Evolutionary conservation across 2,888 invertebrate genomes (phyloP), one percentile per base, ranked within the genome.

Genomic region (Tetragonula carbonaria): DNA sequence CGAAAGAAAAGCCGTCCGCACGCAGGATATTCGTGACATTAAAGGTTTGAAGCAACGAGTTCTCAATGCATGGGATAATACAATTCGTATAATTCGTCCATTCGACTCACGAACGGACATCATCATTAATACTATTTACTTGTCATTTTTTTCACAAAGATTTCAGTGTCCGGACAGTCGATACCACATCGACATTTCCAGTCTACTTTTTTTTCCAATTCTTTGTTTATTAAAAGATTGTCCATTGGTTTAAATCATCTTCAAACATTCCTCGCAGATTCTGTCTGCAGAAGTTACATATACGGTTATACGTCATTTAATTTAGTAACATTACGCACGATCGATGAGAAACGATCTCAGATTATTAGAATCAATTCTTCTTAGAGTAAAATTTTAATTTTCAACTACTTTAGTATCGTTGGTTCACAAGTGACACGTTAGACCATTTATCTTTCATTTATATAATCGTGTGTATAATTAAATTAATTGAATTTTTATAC

Each of bases 21-120:
- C 87, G 89, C 94, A 94, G 90, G 94, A 94, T 94, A 92, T 94
- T 94, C 94, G 92, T 89, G 93, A 94, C 92, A 94, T 92, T 91
- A 93, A 94, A 94, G 94, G 94, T 94, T 94, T 93, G 94, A 89
- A 74, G 84, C 86, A 84, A 90, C 91, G 87, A 90, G 86, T 90
- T 91, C 14, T 90, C 78, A 87, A 82, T 88, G 93, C 93, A 93
- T 93, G 93, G 78, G 62, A 85, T 86, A 87, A 45, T 53, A 62
- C 84, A 77, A 78, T 84, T 87, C 66, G 65, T 74, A 87, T 74
- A 28, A 81, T 76, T 62, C 63, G 66, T 45, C 45, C 57, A 80
- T 86, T 80, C 77, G 76, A 76, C 73, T 72, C 65, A 81, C 55
- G 71, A 78, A 79, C 82, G 80, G 82, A 57, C 55, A 70, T 23